Evolutionary conservation across 2,888 invertebrate species (phyloP).

Genomic region (Drosophila bunnanda): DNA sequence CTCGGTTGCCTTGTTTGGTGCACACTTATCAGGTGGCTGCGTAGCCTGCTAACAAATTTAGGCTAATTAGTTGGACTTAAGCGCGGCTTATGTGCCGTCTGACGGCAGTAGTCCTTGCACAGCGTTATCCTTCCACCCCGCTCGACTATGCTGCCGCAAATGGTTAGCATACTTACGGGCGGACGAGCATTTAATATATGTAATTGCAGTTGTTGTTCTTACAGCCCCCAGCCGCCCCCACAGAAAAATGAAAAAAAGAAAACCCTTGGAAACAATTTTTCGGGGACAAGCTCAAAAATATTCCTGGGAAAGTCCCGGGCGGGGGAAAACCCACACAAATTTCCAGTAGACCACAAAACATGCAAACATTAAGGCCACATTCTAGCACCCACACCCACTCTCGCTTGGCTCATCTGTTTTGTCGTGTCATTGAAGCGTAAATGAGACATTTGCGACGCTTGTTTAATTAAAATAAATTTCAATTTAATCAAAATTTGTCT

Average conservation of each 20-base stretch:
- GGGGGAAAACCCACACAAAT: slow-evolving; percentile 46
- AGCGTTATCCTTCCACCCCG: slow-evolving; percentile 8
- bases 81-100: slow-evolving; percentile 62
- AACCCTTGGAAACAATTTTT: slow-evolving; percentile 37
- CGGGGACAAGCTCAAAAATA: slow-evolving; percentile 40
- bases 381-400: slow-evolving; percentile 24
- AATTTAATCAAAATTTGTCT: slow-evolving; percentile 81
- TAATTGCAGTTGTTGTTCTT: slow-evolving; percentile 56
- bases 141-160: slow-evolving; percentile 45
- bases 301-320: background rate
- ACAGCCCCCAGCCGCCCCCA: slow-evolving; percentile 14
- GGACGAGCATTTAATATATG: slow-evolving; percentile 54
- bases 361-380: slow-evolving; percentile 69
- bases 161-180: slow-evolving; percentile 56
- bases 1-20: slow-evolving; percentile 22
- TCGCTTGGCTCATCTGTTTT: slow-evolving; percentile 53
- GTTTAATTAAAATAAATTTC: slow-evolving; percentile 82
- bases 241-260: slow-evolving; percentile 22
- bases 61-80: slow-evolving; percentile 77
- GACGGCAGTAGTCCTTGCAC: slow-evolving; percentile 23
- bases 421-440: slow-evolving; percentile 81
- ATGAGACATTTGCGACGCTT: slow-evolving; percentile 82
- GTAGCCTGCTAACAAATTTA: slow-evolving; percentile 62
- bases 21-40: slow-evolving; percentile 64
- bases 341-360: slow-evolving; percentile 72